Conservation (phyloP, 2,113 vertebrate species). For the Callaeas wilsoni region DNA sequence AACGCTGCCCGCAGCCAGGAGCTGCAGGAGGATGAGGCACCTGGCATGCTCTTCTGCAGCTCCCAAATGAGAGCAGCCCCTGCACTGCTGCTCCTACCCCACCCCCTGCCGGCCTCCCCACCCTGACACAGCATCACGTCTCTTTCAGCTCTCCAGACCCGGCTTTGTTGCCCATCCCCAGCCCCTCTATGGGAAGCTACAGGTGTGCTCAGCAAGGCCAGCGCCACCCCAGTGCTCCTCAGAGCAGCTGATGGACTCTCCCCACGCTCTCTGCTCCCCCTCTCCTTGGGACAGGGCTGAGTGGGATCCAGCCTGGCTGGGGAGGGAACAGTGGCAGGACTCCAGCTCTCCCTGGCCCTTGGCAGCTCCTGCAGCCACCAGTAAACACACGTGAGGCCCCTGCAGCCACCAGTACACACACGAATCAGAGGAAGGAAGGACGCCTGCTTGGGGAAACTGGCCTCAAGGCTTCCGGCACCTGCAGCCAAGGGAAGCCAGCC, state of each 20-base stretch:
- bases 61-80: background rate
- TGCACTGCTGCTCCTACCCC: background rate
- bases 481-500: background rate
- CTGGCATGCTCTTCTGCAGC: rapidly evolving
- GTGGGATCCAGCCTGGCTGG: background rate
- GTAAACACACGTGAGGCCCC: background rate
- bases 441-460: background rate
- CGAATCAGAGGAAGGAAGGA: background rate
- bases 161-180: too few species aligned
- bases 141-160: background rate
- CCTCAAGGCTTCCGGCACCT: background rate
- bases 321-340: background rate
- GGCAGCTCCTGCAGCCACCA: background rate
- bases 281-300: background rate
- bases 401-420: background rate
- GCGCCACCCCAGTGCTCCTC: rapidly evolving
- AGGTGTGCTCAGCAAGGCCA: background rate
- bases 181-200: background rate
- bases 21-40: background rate
- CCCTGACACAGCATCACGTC: rapidly evolving
- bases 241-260: background rate
- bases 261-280: background rate
- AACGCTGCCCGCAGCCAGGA: background rate
- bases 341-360: background rate
- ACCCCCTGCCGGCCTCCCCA: rapidly evolving